These are phyloP conservation scores for Phthorimaea operculella DNA, from an alignment of 1,140 invertebrate species.

Conservation along the genomic window DNA sequence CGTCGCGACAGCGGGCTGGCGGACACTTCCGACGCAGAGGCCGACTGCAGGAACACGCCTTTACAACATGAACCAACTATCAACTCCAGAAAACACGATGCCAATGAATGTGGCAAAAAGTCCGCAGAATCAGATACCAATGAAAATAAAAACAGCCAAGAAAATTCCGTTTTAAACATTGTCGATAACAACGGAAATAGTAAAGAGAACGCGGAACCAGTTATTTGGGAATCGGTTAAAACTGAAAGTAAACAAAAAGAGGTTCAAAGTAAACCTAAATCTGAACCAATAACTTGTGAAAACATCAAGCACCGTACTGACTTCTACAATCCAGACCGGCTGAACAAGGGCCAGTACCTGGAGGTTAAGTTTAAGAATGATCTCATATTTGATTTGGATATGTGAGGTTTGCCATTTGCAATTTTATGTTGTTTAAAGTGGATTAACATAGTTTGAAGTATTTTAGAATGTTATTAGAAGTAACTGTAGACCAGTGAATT, in stretches of 20 bases:
- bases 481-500: constrained; percentile 5
- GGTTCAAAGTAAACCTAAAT: constrained; percentile 8
- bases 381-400: constrained; percentile 68
- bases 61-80: constrained; percentile 12
- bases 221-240: constrained; percentile 29
- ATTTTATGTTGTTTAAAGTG: constrained; percentile 6
- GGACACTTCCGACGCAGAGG: constrained; percentile 62
- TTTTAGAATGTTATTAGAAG: neutral
- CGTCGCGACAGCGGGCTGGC: constrained; percentile 57
- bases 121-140: neutral
- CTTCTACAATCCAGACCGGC: constrained; percentile 54
- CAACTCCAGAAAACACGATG: constrained; percentile 7
- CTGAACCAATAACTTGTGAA: constrained; percentile 33
- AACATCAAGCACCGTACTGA: constrained; percentile 54
- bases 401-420: constrained; percentile 45
- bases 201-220: constrained; percentile 19
- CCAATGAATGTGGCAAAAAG: constrained; percentile 11
- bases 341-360: constrained; percentile 61
- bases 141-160: constrained; percentile 3
- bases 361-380: constrained; percentile 67
- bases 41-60: constrained; percentile 39
- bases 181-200: constrained; percentile 28
- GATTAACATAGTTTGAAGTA: constrained; percentile 2
- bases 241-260: constrained; percentile 17
- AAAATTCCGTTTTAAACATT: constrained; percentile 26